Evolutionary conservation across 2,113 vertebrate species (phyloP), one percentile per base, ranked within the genome.

Genomic region (Lanius ludovicianus): DNA sequence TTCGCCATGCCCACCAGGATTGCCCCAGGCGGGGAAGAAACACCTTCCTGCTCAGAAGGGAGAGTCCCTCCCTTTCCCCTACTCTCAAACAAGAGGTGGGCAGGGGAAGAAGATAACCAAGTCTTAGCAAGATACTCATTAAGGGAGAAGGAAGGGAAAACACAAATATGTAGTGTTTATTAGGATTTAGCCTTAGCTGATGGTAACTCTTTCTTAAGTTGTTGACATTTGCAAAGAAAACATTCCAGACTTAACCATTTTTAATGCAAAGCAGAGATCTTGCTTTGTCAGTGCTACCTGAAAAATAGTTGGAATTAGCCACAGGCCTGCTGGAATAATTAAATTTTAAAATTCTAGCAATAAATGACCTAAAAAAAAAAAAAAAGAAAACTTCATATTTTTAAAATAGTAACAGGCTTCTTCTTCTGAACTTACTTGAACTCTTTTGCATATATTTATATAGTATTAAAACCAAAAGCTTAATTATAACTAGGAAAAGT

Each of bases 1-100:
- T 7, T 52, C 18, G 2, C 33, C 46, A 37, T 28, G 22, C 13
- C 13, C 25, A 17, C 20, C 52, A 14, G 5, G 21, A 37, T 11
- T 42, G 3, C 7, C 3, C 9, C 15, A 7, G 8, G 18, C 0
- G 11, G 53, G 35, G 22, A 24, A 59, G 0, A 1, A 50, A 14
- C 8, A 14, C 21, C 37, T 37, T 22, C 44, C 37, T 35, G 14
- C 44, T 44, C 44, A 22, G 7, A 21, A 9, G 10, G 21, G 11
- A 6, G 13, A 19, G 41, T 15, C 22, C 22, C 37, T 49, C 25
- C 24, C 37, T 44, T 24, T 49, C 17, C n/a, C 23, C 0, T 1
- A 28, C 25, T 25, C 37, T 17, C 39, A 76, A 64, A 41, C 0
- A 3, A 31, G 64, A 83, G 6, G 3, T 11, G 15, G 6, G 20